phyloP scores from a whole-genome alignment of 2,888 invertebrate genomes.

The Apamea crenata region DNA sequence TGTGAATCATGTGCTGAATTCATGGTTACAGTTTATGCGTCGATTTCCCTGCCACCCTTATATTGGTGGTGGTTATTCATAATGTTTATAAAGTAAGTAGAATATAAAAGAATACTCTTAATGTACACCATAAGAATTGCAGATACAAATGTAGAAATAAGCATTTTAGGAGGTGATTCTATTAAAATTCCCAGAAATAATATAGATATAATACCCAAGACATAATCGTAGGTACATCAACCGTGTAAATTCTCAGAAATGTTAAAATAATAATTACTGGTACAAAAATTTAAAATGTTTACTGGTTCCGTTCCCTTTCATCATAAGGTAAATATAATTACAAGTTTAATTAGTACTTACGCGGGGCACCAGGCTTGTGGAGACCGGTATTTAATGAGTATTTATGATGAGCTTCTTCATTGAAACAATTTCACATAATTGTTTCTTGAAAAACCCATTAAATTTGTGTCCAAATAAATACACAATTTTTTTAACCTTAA shows the following conservation, averaged over 20 bases:
- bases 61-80: neutral
- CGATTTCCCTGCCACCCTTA: too few species aligned
- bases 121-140: neutral
- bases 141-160: neutral
- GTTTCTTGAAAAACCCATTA: neutral
- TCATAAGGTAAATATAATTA: constrained; percentile 24
- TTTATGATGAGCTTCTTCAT: neutral
- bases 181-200: neutral
- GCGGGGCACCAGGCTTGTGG: neutral
- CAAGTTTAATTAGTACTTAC: constrained; percentile 8
- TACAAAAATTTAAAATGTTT: neutral
- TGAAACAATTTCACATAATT: neutral
- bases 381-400: neutral
- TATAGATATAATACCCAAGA: neutral
- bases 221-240: neutral
- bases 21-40: too few species aligned
- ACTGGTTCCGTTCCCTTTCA: constrained; percentile 11
- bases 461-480: neutral
- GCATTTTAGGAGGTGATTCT: neutral
- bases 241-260: constrained; percentile 7
- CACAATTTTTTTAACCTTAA: neutral
- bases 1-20: neutral
- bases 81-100: neutral
- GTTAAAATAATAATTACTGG: neutral
- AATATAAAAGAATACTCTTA: too few species aligned